Percentiles rank a stretch among this genome's conserved stretches.
Conservation (phyloP, 2,888 invertebrate genomes). For the Lasioglossum figueresi region DNA sequence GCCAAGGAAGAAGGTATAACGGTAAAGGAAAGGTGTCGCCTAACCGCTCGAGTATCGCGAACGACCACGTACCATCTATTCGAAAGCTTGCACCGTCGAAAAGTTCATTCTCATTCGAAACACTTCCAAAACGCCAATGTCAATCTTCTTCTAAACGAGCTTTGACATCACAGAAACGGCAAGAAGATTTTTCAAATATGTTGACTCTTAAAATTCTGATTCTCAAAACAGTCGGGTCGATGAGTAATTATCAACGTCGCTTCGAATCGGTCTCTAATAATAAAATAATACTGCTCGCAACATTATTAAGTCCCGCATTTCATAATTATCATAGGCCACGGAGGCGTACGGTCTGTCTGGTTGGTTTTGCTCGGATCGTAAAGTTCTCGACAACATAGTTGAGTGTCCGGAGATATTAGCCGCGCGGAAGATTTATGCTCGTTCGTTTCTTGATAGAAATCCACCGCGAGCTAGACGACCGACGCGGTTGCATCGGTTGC, state of each 20-base stretch:
- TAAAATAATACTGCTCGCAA: background rate
- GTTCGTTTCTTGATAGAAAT: background rate
- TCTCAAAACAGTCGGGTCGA: background rate
- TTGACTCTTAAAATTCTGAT: background rate
- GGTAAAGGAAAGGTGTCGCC: constrained; percentile 46
- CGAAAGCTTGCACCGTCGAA: background rate
- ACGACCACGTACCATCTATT: background rate
- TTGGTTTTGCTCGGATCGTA: background rate
- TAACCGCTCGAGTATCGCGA: background rate
- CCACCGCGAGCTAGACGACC: background rate
- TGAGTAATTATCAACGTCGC: background rate
- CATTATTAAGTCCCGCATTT: background rate
- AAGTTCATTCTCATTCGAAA: background rate
- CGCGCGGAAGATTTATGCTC: background rate
- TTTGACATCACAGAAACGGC: no score
- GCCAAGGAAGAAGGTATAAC: constrained; percentile 25
- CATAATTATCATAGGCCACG: background rate
- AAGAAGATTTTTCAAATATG: background rate
- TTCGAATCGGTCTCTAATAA: background rate
- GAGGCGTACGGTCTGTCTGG: background rate
- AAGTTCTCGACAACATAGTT: constrained; percentile 9
- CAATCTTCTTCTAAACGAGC: background rate
- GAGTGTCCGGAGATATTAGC: background rate
- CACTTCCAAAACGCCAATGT: background rate
- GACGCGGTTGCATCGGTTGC: background rate